phyloP scores from a whole-genome alignment of 2,797 vertebrate genomes.

The Myripristis murdjan region DNA sequence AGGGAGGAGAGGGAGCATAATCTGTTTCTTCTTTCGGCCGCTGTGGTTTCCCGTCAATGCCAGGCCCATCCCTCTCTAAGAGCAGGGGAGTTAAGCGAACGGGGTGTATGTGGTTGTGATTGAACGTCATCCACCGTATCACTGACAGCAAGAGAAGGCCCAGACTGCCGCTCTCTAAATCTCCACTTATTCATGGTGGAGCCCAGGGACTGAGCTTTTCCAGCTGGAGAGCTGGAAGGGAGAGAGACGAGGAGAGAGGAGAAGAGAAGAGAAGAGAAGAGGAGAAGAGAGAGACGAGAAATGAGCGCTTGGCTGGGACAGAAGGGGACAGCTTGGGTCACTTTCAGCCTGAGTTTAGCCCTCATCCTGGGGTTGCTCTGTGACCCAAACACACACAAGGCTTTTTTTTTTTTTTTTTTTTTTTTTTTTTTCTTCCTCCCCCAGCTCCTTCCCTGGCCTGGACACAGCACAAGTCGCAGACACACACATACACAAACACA shows the following conservation, averaged over 20 bases:
- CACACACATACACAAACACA: slow-evolving; percentile 56
- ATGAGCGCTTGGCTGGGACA: slow-evolving; percentile 44
- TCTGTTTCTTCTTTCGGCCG: slow-evolving; percentile 82
- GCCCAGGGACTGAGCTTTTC: slow-evolving; percentile 69
- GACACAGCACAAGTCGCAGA: slow-evolving; percentile 44
- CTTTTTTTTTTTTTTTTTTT: slow-evolving; percentile 41
- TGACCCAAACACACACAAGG: slow-evolving; percentile 74
- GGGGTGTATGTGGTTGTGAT: slow-evolving; percentile 73
- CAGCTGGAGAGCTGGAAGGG: slow-evolving; percentile 65
- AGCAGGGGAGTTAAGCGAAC: slow-evolving; percentile 70
- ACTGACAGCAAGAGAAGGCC: slow-evolving; percentile 81
- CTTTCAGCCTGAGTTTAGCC: slow-evolving; percentile 73
- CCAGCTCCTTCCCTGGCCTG: slow-evolving; percentile 58
- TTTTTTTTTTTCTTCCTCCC: too few relatives aligned
- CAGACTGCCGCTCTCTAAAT: slow-evolving; percentile 75
- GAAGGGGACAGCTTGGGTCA: slow-evolving; percentile 58
- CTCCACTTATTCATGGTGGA: slow-evolving; percentile 75
- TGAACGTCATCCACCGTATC: slow-evolving; percentile 79
- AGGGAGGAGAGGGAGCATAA: slow-evolving; percentile 78
- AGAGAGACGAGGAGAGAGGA: not conserved
- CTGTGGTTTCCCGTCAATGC: slow-evolving; percentile 73
- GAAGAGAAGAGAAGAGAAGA: slow-evolving; percentile 2
- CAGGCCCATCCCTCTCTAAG: slow-evolving; percentile 73
- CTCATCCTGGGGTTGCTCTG: slow-evolving; percentile 64
- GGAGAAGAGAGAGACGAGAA: not conserved